These are phyloP conservation scores for Vireo griseus DNA, from an alignment of 2,797 vertebrate genomes.

Conservation along the genomic window DNA sequence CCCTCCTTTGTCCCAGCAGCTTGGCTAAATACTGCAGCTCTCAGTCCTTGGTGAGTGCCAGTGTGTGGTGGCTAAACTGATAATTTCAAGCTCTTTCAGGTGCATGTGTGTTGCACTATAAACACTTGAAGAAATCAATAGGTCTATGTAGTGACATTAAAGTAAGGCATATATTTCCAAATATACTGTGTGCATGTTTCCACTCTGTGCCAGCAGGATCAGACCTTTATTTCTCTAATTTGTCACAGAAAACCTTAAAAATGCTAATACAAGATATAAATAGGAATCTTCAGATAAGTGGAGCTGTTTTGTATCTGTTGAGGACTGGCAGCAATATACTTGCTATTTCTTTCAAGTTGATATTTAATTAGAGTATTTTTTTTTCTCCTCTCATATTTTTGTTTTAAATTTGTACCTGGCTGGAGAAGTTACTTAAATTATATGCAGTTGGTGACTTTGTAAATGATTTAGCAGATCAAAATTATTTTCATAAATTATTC, in stretches of 20 bases:
- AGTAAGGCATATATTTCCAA: background rate
- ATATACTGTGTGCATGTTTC: background rate
- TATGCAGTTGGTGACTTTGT: background rate
- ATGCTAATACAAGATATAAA: conserved; percentile 13
- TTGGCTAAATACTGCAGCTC: background rate
- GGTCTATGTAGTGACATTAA: background rate
- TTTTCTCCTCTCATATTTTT: background rate
- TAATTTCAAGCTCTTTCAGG: background rate
- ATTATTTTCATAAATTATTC: conserved; percentile 7
- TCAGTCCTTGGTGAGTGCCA: background rate
- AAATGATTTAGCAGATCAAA: background rate
- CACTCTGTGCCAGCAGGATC: background rate
- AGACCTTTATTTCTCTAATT: background rate
- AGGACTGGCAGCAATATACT: background rate
- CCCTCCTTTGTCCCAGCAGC: background rate
- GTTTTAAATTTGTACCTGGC: conserved; percentile 4
- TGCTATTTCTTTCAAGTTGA: background rate
- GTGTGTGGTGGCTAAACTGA: background rate
- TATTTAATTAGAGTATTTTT: background rate
- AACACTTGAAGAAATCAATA: background rate
- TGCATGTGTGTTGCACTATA: background rate
- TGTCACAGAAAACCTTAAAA: background rate
- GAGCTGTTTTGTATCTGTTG: background rate
- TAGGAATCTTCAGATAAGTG: background rate
- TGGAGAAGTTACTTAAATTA: background rate